phyloP scores from a whole-genome alignment of 2,797 vertebrate genomes.

The Staurois parvus region DNA sequence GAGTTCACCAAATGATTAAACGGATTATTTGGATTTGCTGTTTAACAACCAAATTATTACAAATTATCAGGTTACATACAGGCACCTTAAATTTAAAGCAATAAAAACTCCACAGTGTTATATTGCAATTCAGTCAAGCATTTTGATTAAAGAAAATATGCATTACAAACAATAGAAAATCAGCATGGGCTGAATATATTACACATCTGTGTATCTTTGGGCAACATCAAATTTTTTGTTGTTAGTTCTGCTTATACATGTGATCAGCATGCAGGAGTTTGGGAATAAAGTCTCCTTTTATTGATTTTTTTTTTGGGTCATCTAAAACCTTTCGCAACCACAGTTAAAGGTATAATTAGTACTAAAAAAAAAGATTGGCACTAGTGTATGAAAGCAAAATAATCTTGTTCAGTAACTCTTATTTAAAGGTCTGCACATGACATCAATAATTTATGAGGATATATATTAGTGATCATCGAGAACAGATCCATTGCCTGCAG shows the following conservation, averaged over 20 bases:
- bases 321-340: not conserved
- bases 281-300: not conserved
- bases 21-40: too few species aligned
- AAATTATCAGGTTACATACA: not conserved
- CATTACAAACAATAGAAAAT: not conserved
- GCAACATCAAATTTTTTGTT: slow-evolving; percentile 9
- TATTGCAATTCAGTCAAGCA: slow-evolving; percentile 7
- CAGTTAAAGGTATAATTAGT: not conserved
- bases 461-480: not conserved
- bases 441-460: not conserved
- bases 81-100: not conserved
- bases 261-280: not conserved
- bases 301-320: not conserved
- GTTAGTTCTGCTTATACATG: not conserved
- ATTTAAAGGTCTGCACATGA: not conserved
- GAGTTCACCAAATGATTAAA: too few species aligned
- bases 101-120: not conserved
- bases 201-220: not conserved
- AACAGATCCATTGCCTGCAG: not conserved
- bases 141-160: slow-evolving; percentile 11
- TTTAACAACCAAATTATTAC: not conserved
- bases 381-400: not conserved
- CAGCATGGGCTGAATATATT: slow-evolving; percentile 3
- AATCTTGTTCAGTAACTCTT: not conserved
- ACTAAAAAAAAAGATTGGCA: not conserved